A percentile compares a stretch with the other conserved stretches of the same genome.
Conservation (phyloP, 1,140 invertebrate species). For the Potamilus streckersoni region DNA sequence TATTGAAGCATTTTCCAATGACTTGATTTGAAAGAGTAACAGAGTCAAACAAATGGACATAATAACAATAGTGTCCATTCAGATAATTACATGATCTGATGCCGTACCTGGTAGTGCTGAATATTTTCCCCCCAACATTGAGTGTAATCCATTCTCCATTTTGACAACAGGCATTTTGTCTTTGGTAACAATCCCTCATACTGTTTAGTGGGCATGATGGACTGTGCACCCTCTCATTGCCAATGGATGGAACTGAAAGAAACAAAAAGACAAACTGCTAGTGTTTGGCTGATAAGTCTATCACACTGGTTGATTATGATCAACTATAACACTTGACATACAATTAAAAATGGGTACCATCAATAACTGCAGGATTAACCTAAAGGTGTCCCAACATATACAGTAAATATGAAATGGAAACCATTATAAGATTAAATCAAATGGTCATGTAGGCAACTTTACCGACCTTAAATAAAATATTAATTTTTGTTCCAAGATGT, state of each 20-base stretch:
- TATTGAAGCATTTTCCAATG: not conserved
- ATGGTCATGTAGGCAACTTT: no score
- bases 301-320: not conserved
- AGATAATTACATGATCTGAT: no score
- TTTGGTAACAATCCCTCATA: not conserved
- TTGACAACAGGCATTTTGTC: slow-evolving; percentile 10
- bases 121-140: slow-evolving; percentile 71
- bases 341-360: not conserved
- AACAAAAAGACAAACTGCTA: not conserved
- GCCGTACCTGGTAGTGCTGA: slow-evolving; percentile 83
- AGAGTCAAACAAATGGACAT: slow-evolving; percentile 58
- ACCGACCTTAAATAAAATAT: no score
- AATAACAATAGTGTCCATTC: not conserved
- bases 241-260: slow-evolving; percentile 1
- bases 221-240: slow-evolving; percentile 1
- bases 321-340: not conserved
- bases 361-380: no score
- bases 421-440: no score
- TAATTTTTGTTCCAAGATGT: no score
- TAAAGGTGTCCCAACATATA: no score
- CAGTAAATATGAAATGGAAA: no score
- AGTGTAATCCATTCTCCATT: slow-evolving; percentile 61
- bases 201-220: not conserved
- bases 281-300: not conserved
- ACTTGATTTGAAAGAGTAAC: not conserved